These are phyloP conservation scores for Micrasema minimum DNA, from an alignment of 1,140 invertebrate genomes.

Conservation along the genomic window DNA sequence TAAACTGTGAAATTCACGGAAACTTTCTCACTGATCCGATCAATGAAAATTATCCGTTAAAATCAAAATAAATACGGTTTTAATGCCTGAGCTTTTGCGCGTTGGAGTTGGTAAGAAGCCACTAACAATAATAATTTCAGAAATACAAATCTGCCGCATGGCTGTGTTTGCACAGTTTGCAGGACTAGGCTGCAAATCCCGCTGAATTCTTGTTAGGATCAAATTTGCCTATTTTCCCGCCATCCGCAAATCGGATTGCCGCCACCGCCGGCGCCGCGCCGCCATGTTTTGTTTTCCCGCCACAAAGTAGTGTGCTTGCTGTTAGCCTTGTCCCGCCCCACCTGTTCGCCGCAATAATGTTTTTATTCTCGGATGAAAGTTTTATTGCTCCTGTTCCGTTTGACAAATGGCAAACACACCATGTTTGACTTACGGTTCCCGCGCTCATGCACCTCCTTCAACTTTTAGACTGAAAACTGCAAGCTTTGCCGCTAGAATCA, in stretches of 20 bases:
- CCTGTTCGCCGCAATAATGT: constrained; percentile 28
- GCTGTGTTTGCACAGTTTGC: too few species aligned
- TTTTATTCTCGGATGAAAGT: constrained; percentile 33
- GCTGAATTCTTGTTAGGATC: too few species aligned
- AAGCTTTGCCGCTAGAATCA: background rate
- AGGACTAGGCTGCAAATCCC: too few species aligned
- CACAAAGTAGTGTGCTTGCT: constrained; percentile 8
- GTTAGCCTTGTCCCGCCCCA: background rate
- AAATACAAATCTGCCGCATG: too few species aligned
- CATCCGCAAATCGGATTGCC: background rate
- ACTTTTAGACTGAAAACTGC: constrained; percentile 9
- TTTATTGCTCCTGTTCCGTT: constrained; percentile 24
- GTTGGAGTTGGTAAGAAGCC: too few species aligned
- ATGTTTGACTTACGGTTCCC: constrained; percentile 7
- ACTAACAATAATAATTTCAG: too few species aligned
- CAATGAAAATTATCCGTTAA: too few species aligned
- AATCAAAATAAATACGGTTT: too few species aligned
- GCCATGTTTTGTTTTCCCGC: constrained; percentile 10
- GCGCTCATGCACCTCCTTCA: background rate
- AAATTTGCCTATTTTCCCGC: constrained; percentile 20
- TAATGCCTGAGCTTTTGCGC: too few species aligned
- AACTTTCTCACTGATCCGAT: too few species aligned
- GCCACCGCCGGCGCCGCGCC: background rate
- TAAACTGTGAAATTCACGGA: too few species aligned
- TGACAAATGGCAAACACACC: constrained; percentile 22